These are phyloP conservation scores for Danaus chrysippus DNA, from an alignment of 2,888 invertebrate species.

Conservation along the genomic window DNA sequence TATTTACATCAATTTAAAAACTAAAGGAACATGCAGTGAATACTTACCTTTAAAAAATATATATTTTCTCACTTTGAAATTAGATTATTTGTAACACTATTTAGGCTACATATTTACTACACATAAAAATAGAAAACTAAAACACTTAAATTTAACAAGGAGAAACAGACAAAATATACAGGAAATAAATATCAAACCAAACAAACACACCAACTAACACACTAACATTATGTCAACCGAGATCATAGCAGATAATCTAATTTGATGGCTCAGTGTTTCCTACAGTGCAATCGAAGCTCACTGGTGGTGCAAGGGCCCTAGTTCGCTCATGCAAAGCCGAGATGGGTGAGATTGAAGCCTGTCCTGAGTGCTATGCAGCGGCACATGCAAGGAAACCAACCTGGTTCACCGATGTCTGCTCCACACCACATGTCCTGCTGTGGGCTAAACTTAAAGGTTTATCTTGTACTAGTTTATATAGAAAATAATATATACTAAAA, in stretches of 20 bases:
- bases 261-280: constrained; percentile 26
- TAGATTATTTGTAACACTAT: too few relatives aligned
- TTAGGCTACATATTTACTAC: too few relatives aligned
- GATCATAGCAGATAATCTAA: constrained; percentile 8
- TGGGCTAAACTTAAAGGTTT: constrained; percentile 97
- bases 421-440: constrained; percentile 91
- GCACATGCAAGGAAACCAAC: constrained; percentile 88
- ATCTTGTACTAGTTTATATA: too few relatives aligned
- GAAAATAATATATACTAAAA: too few relatives aligned
- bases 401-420: constrained; percentile 96
- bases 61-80: too few relatives aligned
- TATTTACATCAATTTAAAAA: too few relatives aligned
- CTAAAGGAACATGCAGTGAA: too few relatives aligned
- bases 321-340: constrained; percentile 92
- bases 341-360: constrained; percentile 95
- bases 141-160: too few relatives aligned
- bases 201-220: too few relatives aligned
- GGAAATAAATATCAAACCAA: constrained; percentile 5
- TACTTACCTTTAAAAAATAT: too few relatives aligned
- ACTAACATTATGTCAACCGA: not conserved
- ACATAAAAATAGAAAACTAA: too few relatives aligned
- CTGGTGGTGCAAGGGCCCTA: constrained; percentile 86
- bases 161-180: not conserved
- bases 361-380: constrained; percentile 93
- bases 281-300: constrained; percentile 88